Conservation (phyloP, 2,113 vertebrate genomes). For the Vidua macroura region DNA sequence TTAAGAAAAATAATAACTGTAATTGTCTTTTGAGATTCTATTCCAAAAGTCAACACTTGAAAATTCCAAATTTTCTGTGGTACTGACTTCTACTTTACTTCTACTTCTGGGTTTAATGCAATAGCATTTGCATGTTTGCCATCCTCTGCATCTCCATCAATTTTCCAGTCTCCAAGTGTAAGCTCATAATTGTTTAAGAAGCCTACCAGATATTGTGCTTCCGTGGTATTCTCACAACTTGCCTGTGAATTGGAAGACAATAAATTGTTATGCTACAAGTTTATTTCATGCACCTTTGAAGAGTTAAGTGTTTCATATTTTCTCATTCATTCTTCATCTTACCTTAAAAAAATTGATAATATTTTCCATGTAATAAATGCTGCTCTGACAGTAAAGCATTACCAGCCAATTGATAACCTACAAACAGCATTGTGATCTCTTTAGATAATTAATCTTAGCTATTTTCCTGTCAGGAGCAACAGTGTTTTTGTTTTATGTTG, state of each 20-base stretch:
- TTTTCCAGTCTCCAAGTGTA: not conserved
- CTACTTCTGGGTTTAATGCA: not conserved
- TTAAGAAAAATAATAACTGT: not conserved
- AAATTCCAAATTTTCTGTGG: not conserved
- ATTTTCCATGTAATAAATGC: slow-evolving; percentile 74
- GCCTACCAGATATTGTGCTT: not conserved
- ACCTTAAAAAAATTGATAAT: slow-evolving; percentile 63
- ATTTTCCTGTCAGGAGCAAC: slow-evolving; percentile 77
- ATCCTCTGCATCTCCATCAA: not conserved
- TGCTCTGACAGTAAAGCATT: slow-evolving; percentile 75
- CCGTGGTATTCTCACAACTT: not conserved
- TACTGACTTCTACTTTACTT: not conserved
- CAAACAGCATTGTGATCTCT: slow-evolving; percentile 80
- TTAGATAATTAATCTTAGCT: slow-evolving; percentile 80
- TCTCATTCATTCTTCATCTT: slow-evolving; percentile 36
- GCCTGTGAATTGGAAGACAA: slow-evolving; percentile 3
- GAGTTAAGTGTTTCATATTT: slow-evolving; percentile 60
- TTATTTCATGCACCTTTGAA: slow-evolving; percentile 52
- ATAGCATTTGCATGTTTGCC: not conserved
- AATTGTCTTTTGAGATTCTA: not conserved
- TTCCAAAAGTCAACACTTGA: not conserved
- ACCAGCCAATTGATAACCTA: slow-evolving; percentile 78
- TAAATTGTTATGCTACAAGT: slow-evolving; percentile 18
- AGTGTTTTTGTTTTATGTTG: slow-evolving; percentile 77
- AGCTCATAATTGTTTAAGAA: not conserved